Base-by-base conservation (phyloP, 1,140 invertebrate species). In the Sycophila sp. region DNA sequence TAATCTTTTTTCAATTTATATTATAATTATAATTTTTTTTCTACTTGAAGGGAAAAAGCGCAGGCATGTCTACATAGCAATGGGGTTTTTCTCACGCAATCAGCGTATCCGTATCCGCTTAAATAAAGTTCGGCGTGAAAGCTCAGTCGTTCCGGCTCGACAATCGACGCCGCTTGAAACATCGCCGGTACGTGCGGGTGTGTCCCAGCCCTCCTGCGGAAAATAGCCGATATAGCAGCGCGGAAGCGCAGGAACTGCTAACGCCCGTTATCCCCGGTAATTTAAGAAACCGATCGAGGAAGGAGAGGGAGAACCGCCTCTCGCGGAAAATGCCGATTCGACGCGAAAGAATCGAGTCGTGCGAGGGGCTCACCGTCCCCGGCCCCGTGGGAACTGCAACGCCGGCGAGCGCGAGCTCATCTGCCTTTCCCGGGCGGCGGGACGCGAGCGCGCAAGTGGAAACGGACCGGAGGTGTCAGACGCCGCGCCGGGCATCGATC, bases 261-360 rank as follows among this genome's bases (percentile, higher is more conserved):
- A 63, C 60, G 60, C 55, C 22, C 13, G 58, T 34, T 55, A 3
- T 32, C 40, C 58, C 36, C 38, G 58, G 51, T 63, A 70, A 70
- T 70, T 70, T 70, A 56, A 70, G 68, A 70, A 70, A 56, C 10
- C 59, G 59, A 63, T 70, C 22, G 49, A n/a, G 15, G 45, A 53
- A 36, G 66, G 55, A 49, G 8, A 34, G 28, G 6, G 58, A 36
- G 47, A 45, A 58, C 64, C 73, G 72, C 66, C 71, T 75, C 38
- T 68, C 40, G 24, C 42, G 51, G 36, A 71, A 71, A 78, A 69
- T 65, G 70, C 74, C 67, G 72, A 76, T 71, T 76, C 76, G 72
- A 78, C 77, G n/a, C n/a, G 81, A 80, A 76, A 78, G 79, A 77
- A 77, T 77, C 77, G 74, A 78, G n/a, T n/a, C n/a, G n/a, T n/a